phyloP scores from a whole-genome alignment of 2,888 invertebrate genomes.

The Sminthurides aquaticus region DNA sequence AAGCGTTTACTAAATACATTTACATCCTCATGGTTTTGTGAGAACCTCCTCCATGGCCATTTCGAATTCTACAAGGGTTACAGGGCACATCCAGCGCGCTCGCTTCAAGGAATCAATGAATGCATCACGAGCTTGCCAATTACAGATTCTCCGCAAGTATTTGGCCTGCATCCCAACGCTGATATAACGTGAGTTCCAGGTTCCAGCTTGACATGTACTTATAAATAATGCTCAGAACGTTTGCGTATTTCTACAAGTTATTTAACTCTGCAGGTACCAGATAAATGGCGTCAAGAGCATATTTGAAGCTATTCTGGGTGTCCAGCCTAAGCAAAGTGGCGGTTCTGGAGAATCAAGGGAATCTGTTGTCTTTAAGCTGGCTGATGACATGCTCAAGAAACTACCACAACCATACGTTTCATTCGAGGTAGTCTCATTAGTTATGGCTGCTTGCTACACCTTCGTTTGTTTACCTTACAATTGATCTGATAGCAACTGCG shows the following conservation, averaged over 20 bases:
- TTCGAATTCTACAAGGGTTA: constrained; percentile 93
- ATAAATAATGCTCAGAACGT: neutral
- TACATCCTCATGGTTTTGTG: constrained; percentile 87
- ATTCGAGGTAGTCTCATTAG: constrained; percentile 67
- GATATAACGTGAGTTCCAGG: constrained; percentile 69
- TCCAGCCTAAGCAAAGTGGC: constrained; percentile 93
- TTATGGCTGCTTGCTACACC: constrained; percentile 5
- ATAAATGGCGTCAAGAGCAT: constrained; percentile 92
- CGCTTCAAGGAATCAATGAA: constrained; percentile 66
- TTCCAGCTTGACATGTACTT: neutral
- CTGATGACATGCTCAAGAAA: constrained; percentile 85
- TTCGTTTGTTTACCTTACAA: too few relatives aligned
- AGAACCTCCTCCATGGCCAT: constrained; percentile 71
- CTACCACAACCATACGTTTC: constrained; percentile 77
- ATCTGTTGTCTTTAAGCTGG: constrained; percentile 80
- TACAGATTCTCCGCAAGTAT: constrained; percentile 88
- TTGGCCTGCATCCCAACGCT: constrained; percentile 92
- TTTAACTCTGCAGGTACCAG: constrained; percentile 60
- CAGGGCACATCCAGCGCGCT: constrained; percentile 77
- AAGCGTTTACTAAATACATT: constrained; percentile 87
- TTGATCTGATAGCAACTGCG: neutral
- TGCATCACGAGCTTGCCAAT: constrained; percentile 77
- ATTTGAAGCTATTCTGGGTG: constrained; percentile 85
- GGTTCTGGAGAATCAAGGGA: constrained; percentile 89
- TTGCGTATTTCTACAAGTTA: neutral